These are phyloP conservation scores for Temnothorax nylanderi DNA, from an alignment of 1,140 invertebrate species.

Conservation along the genomic window DNA sequence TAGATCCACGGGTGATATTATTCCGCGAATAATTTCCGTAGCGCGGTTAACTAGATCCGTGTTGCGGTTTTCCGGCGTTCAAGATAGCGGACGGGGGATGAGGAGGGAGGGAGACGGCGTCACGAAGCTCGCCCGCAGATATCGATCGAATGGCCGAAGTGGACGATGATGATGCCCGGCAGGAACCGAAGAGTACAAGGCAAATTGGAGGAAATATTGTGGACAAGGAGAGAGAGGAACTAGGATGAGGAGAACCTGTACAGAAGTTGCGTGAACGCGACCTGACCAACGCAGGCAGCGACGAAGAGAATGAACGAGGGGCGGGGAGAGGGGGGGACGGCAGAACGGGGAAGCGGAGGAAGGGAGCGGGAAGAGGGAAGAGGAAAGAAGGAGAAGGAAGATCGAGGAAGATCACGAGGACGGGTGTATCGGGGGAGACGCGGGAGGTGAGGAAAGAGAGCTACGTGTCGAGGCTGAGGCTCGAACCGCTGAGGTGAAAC, in stretches of 20 bases:
- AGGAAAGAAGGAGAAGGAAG: constrained; percentile 57
- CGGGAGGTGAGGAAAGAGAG: constrained; percentile 3
- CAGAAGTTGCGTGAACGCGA: constrained; percentile 58
- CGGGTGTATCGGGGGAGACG: constrained; percentile 7
- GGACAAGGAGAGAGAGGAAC: constrained; percentile 58
- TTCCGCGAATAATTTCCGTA: constrained; percentile 77
- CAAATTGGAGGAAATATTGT: constrained; percentile 65
- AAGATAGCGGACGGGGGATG: constrained; percentile 61
- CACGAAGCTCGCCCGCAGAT: constrained; percentile 42
- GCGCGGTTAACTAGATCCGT: constrained; percentile 77
- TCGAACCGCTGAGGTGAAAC: constrained; percentile 60
- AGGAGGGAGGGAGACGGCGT: constrained; percentile 11
- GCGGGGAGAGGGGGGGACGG: neutral
- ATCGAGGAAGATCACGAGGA: constrained; percentile 66
- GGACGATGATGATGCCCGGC: constrained; percentile 57
- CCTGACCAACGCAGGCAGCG: constrained; percentile 44
- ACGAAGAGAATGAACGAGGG: constrained; percentile 52
- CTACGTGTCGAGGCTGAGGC: constrained; percentile 42
- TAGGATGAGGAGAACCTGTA: constrained; percentile 48
- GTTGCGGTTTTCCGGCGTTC: constrained; percentile 78
- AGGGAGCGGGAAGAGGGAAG: constrained; percentile 44
- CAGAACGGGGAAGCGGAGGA: constrained; percentile 24
- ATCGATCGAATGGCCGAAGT: constrained; percentile 66
- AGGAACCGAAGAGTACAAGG: constrained; percentile 59
- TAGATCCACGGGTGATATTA: constrained; percentile 70